These are phyloP conservation scores for Clamator glandarius DNA, from an alignment of 2,797 vertebrate species.

Conservation along the genomic window DNA sequence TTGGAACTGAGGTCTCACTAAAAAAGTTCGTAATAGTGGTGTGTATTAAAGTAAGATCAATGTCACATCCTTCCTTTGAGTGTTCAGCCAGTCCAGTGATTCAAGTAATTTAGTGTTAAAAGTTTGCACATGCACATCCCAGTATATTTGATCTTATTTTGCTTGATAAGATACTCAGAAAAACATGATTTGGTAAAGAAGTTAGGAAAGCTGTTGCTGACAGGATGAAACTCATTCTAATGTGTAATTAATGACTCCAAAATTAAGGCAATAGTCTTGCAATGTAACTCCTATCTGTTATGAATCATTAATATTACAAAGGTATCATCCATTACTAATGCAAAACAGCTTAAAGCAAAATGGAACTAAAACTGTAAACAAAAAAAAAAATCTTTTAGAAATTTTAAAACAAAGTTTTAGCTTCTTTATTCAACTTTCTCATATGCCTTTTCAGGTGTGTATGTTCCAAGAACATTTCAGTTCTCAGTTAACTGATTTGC, in stretches of 20 bases:
- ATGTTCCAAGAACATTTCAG: background rate
- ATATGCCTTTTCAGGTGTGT: background rate
- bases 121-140: background rate
- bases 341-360: slow-evolving; percentile 7
- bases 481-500: background rate
- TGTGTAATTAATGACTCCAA: background rate
- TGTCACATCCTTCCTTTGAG: background rate
- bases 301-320: slow-evolving; percentile 19
- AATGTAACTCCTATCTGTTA: background rate
- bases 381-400: background rate
- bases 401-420: background rate
- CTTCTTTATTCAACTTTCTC: background rate
- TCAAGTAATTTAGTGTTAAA: background rate
- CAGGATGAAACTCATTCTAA: background rate
- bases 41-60: background rate
- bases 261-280: slow-evolving; percentile 2
- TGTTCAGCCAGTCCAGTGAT: background rate
- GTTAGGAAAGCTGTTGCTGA: background rate
- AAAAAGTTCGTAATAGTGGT: background rate
- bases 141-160: background rate
- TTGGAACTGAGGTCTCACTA: background rate
- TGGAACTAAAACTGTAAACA: background rate
- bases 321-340: background rate
- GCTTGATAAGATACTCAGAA: background rate
- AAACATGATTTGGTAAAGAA: background rate